Conservation (phyloP, 1,140 invertebrate species). For the Mizuhopecten yessoensis region DNA sequence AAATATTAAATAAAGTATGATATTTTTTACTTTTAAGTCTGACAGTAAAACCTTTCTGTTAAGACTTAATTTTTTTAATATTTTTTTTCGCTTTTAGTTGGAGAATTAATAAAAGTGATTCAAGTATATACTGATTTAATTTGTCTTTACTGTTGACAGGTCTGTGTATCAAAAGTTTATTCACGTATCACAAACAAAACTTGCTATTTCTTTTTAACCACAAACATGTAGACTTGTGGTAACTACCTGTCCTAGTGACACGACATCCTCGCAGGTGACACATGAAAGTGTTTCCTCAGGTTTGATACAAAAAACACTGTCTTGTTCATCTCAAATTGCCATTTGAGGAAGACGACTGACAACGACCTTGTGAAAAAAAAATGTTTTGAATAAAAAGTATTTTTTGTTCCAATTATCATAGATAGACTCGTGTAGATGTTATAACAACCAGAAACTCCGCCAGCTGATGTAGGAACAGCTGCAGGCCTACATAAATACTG, state of each 20-base stretch:
- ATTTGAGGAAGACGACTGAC: background rate
- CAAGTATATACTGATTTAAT: background rate
- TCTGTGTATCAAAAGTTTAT: background rate
- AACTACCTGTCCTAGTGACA: background rate
- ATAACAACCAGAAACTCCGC: background rate
- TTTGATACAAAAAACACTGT: background rate
- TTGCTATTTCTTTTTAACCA: background rate
- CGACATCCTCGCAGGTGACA: background rate
- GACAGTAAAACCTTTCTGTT: too few species aligned
- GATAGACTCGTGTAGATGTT: too few species aligned
- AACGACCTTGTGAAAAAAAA: background rate
- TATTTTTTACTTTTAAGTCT: too few species aligned
- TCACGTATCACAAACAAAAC: constrained; percentile 3
- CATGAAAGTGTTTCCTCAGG: background rate
- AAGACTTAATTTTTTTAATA: too few species aligned
- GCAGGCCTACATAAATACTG: background rate
- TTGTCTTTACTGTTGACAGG: background rate
- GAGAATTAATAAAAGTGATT: too few species aligned
- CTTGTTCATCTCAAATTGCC: background rate
- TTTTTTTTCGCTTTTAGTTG: too few species aligned
- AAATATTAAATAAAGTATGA: too few species aligned
- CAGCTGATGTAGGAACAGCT: background rate
- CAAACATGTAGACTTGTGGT: background rate
- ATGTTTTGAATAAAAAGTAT: background rate
- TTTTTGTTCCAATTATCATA: background rate